These are phyloP conservation scores for Enteromius treurensis DNA, from an alignment of 2,797 vertebrate genomes.

Conservation along the genomic window DNA sequence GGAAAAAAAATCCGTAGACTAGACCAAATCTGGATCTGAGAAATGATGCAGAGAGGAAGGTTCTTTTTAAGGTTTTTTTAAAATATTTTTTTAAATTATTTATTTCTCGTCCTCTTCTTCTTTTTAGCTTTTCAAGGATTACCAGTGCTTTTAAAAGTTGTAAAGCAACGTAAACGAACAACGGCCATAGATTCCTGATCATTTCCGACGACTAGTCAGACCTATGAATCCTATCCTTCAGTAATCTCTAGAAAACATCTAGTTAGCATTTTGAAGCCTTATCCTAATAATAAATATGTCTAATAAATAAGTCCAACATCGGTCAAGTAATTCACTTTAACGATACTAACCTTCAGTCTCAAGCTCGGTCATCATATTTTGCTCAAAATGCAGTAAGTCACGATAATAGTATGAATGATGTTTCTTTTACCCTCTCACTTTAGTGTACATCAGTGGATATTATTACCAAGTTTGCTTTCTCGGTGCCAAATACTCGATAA, in stretches of 20 bases:
- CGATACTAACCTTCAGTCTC: not conserved
- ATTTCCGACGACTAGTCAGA: not conserved
- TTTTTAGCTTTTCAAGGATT: slow-evolving; percentile 36
- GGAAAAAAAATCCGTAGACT: not conserved
- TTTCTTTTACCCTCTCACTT: slow-evolving; percentile 21
- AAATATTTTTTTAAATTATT: slow-evolving; percentile 51
- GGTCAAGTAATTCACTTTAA: not conserved
- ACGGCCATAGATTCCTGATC: not conserved
- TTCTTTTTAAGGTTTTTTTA: slow-evolving; percentile 14
- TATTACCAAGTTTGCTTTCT: slow-evolving; percentile 9
- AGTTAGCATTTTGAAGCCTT: slow-evolving; percentile 4
- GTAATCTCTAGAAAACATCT: slow-evolving; percentile 3
- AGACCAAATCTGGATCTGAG: not conserved
- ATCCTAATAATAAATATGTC: not conserved
- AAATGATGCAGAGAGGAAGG: slow-evolving; percentile 29
- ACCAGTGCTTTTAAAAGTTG: slow-evolving; percentile 21
- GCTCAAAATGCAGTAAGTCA: not conserved
- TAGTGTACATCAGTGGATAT: not conserved
- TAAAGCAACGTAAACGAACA: not conserved
- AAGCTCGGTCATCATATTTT: slow-evolving; percentile 2
- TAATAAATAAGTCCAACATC: not conserved
- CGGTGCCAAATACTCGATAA: slow-evolving; percentile 25
- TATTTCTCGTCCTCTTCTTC: slow-evolving; percentile 49
- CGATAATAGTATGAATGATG: not conserved
- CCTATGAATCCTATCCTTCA: not conserved